Evolutionary conservation across 2,888 invertebrate genomes (phyloP).

Genomic region (Netelia fuscicornis): DNA sequence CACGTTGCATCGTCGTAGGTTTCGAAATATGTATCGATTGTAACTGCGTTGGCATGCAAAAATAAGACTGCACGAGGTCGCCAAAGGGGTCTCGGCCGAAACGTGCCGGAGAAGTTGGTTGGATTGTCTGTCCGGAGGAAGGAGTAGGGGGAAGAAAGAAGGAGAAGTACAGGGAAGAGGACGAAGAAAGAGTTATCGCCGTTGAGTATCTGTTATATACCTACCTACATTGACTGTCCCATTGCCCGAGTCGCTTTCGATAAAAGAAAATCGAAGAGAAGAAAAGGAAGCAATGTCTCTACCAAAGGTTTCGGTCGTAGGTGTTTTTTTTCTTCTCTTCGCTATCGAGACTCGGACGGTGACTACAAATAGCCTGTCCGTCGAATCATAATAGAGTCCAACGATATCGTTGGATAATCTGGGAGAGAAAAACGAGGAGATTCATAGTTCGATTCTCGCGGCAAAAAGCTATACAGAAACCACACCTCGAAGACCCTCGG

Average conservation of each 20-base stretch:
- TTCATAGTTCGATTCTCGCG: conserved; percentile 24
- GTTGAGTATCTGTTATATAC: conserved; percentile 25
- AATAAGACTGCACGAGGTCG: conserved; percentile 39
- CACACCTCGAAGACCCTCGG: conserved; percentile 13
- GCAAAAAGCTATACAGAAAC: conserved; percentile 22
- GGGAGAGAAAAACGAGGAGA: conserved; percentile 25
- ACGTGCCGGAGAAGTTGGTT: conserved; percentile 16
- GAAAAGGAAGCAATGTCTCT: conserved; percentile 9
- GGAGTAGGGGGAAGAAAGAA: conserved; percentile 4
- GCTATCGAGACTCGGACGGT: conserved; percentile 60
- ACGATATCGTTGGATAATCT: conserved; percentile 74
- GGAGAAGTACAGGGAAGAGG: conserved; percentile 7
- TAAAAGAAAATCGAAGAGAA: conserved; percentile 13
- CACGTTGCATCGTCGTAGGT: conserved; percentile 29
- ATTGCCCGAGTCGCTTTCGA: conserved; percentile 30
- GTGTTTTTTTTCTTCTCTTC: conserved; percentile 22
- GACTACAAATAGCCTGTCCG: conserved; percentile 82
- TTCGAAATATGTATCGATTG: conserved; percentile 56
- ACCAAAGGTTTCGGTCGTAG: conserved; percentile 1
- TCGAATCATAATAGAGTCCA: conserved; percentile 81
- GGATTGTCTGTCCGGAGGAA: conserved; percentile 21
- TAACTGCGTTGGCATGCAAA: conserved; percentile 43
- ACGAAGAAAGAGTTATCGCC: conserved; percentile 55
- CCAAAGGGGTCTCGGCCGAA: conserved; percentile 23
- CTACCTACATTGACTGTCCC: conserved; percentile 21